Conservation (phyloP, 2,888 invertebrate species). For the Drosophila fungiperda region DNA sequence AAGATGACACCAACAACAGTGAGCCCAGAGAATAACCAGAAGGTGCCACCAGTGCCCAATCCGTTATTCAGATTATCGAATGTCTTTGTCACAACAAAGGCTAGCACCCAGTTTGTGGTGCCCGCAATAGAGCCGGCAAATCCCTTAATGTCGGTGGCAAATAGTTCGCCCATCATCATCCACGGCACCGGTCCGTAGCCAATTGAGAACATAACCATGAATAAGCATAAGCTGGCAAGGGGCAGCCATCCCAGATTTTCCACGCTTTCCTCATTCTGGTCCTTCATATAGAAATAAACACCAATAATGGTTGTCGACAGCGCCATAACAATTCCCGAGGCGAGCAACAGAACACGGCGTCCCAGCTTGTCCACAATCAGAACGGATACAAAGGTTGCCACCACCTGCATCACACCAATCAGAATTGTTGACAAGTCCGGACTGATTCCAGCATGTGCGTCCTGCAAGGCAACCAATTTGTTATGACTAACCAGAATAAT, state of each 20-base stretch:
- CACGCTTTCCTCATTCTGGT: constrained; percentile 83
- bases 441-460: constrained; percentile 85
- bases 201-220: constrained; percentile 92
- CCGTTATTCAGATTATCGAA: constrained; percentile 87
- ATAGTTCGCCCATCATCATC: constrained; percentile 92
- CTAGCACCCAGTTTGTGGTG: constrained; percentile 92
- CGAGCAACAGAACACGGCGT: constrained; percentile 90
- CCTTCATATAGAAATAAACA: constrained; percentile 88
- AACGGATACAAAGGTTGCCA: constrained; percentile 89
- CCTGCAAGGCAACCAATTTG: constrained; percentile 49
- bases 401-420: constrained; percentile 93
- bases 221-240: constrained; percentile 89
- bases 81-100: constrained; percentile 92
- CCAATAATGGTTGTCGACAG: constrained; percentile 90
- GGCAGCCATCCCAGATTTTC: constrained; percentile 90
- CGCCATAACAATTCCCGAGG: constrained; percentile 90
- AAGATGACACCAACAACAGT: constrained; percentile 89
- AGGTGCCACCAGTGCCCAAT: constrained; percentile 88
- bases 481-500: background rate
- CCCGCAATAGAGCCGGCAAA: constrained; percentile 92
- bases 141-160: constrained; percentile 92
- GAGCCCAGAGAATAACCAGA: constrained; percentile 90
- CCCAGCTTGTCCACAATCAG: constrained; percentile 93
- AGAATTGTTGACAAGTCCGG: constrained; percentile 90
- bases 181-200: constrained; percentile 94